Base-by-base conservation (phyloP, 1,140 invertebrate genomes). In the Proales similis region DNA sequence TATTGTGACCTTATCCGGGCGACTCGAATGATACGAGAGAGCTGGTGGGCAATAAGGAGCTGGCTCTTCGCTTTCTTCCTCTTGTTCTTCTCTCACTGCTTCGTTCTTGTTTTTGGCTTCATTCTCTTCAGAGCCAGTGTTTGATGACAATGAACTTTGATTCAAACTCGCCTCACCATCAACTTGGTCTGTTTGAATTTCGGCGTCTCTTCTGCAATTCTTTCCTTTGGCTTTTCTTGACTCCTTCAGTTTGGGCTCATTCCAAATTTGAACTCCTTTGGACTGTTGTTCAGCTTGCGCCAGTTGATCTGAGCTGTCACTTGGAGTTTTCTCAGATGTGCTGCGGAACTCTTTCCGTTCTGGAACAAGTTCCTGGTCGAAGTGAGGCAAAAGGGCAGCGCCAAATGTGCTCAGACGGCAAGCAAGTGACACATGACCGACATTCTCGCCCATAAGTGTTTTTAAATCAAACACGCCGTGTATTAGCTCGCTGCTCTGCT, bases 11-110 rank as follows among this genome's bases (percentile, higher is more conserved):
- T n/a, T n/a, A n/a, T n/a, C n/a, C n/a, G n/a, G n/a, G n/a, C n/a
- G n/a, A n/a, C n/a, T n/a, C n/a, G n/a, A n/a, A n/a, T n/a, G n/a
- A n/a, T n/a, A n/a, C n/a, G n/a, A n/a, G 26, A 57, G 32, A 19
- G 51, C 26, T 4, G 51, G 51, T 57, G 51, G 51, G 45, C 51
- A 57, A 57, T 42, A 57, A 27, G 39, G 51, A 26, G 29, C 29
- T 12, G 45, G 32, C 19, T 12, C 4, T 29, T 29, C 19, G 5
- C 36, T 27, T 14, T 57, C 51, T 39, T 57, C 51, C 9, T 24
- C 9, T 42, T 43, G 33, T 26, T 24, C 30, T 9, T 30, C 51
- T 17, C 6, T 42, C 14, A 11, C 17, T 0, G n/a, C 7, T 19
- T 57, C 36, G 17, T 48, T 19, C 2, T 38, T n/a, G 3, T 20